phyloP scores from a whole-genome alignment of 2,888 invertebrate genomes.

The Lochmaea crataegi region DNA sequence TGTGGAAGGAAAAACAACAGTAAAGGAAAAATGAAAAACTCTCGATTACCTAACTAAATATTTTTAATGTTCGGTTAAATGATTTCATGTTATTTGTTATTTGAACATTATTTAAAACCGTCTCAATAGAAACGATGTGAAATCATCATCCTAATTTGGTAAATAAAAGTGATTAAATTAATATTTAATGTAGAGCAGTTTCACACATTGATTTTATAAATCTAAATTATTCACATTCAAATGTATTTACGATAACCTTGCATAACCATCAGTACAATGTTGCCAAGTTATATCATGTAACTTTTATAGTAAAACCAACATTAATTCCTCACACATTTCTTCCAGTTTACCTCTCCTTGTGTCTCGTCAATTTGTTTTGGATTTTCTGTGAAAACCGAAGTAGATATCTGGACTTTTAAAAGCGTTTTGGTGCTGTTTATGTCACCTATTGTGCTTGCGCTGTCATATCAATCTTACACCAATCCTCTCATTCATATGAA shows the following conservation, averaged over 20 bases:
- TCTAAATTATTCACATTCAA: not conserved
- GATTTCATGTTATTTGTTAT: not conserved
- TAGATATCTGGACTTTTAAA: too few relatives aligned
- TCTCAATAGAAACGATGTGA: not conserved
- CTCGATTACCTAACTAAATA: not conserved
- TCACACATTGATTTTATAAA: not conserved
- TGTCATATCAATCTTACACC: too few relatives aligned
- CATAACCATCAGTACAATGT: too few relatives aligned
- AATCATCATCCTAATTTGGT: not conserved
- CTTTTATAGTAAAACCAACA: not conserved
- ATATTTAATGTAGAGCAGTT: not conserved
- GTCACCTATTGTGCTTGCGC: too few relatives aligned
- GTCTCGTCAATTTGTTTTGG: too few relatives aligned
- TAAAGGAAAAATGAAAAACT: not conserved
- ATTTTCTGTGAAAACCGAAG: too few relatives aligned
- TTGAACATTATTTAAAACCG: not conserved
- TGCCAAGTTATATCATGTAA: not conserved
- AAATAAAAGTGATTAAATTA: not conserved
- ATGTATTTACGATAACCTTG: not conserved
- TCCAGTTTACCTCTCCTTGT: too few relatives aligned
- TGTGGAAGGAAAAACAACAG: slow-evolving; percentile 59
- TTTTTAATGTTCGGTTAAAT: not conserved
- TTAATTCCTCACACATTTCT: too few relatives aligned
- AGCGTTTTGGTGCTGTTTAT: too few relatives aligned
- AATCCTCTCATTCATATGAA: too few relatives aligned